A percentile compares a stretch with the other conserved stretches of the same genome.
Conservation (phyloP, 2,888 invertebrate genomes). For the Alloscopus bannaensis region DNA sequence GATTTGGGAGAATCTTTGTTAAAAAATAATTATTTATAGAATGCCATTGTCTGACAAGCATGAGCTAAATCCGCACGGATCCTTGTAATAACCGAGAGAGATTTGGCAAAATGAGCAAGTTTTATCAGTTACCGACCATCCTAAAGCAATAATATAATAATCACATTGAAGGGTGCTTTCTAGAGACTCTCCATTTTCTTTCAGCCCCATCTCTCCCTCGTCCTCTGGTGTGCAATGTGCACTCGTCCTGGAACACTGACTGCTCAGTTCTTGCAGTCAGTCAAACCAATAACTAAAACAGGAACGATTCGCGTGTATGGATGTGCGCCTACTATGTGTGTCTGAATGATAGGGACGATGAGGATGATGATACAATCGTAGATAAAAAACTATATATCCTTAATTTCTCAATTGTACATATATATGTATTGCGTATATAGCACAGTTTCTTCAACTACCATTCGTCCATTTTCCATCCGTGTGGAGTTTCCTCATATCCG, state of each 20-base stretch:
- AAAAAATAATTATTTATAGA: too few species aligned
- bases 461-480: background rate
- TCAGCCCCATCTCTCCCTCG: background rate
- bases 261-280: slow-evolving; percentile 24
- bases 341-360: slow-evolving; percentile 31
- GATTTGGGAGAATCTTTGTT: too few species aligned
- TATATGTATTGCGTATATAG: background rate
- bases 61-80: slow-evolving; percentile 7
- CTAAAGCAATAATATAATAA: slow-evolving; percentile 2
- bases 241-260: slow-evolving; percentile 28
- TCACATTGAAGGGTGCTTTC: background rate
- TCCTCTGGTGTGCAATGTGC: slow-evolving; percentile 10
- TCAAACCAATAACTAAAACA: background rate
- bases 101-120: slow-evolving; percentile 26
- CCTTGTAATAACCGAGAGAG: slow-evolving; percentile 20
- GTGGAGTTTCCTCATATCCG: background rate
- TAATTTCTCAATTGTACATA: background rate
- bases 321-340: background rate
- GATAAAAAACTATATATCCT: slow-evolving; percentile 36
- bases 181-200: background rate
- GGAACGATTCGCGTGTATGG: background rate
- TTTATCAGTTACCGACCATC: slow-evolving; percentile 15
- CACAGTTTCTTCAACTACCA: background rate
- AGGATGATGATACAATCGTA: slow-evolving; percentile 31
- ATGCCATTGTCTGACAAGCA: too few species aligned